phyloP scores from a whole-genome alignment of 2,797 vertebrate genomes.

The Chaenodraco wilsoni region DNA sequence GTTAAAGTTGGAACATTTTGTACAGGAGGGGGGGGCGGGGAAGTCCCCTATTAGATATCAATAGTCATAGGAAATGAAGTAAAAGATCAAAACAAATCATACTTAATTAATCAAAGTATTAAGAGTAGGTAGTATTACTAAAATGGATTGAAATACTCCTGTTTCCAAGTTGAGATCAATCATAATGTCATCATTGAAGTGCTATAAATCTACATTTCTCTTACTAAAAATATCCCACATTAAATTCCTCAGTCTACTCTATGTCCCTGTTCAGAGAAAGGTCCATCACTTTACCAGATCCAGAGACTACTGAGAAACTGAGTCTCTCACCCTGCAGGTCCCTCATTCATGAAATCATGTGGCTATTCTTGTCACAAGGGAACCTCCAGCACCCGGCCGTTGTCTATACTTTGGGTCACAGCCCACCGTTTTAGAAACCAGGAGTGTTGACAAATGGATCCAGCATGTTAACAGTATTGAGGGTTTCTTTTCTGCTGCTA shows the following conservation, averaged over 20 bases:
- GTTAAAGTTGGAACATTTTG: too few species aligned
- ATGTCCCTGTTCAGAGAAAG: background rate
- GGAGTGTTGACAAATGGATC: constrained; percentile 32
- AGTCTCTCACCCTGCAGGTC: constrained; percentile 53
- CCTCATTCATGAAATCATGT: constrained; percentile 78
- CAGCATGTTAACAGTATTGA: constrained; percentile 17
- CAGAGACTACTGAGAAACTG: constrained; percentile 25
- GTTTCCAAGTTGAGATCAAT: too few species aligned
- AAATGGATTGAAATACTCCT: too few species aligned
- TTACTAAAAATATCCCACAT: background rate
- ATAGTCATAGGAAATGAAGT: too few species aligned
- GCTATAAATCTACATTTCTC: too few species aligned
- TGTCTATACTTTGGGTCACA: constrained; percentile 53
- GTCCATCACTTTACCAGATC: constrained; percentile 14
- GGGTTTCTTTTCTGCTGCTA: constrained; percentile 19
- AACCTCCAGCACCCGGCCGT: constrained; percentile 65
- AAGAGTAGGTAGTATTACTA: too few species aligned
- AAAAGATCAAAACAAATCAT: too few species aligned
- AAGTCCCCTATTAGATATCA: too few species aligned
- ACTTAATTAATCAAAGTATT: too few species aligned
- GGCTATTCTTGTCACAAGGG: constrained; percentile 74
- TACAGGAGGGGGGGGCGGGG: too few species aligned
- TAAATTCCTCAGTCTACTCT: constrained; percentile 10
- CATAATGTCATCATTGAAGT: too few species aligned
- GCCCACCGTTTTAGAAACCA: constrained; percentile 44